A percentile compares a stretch with the other conserved stretches of the same genome.
These are phyloP conservation scores for Origma solitaria DNA, from an alignment of 2,113 vertebrate species.

Conservation along the genomic window DNA sequence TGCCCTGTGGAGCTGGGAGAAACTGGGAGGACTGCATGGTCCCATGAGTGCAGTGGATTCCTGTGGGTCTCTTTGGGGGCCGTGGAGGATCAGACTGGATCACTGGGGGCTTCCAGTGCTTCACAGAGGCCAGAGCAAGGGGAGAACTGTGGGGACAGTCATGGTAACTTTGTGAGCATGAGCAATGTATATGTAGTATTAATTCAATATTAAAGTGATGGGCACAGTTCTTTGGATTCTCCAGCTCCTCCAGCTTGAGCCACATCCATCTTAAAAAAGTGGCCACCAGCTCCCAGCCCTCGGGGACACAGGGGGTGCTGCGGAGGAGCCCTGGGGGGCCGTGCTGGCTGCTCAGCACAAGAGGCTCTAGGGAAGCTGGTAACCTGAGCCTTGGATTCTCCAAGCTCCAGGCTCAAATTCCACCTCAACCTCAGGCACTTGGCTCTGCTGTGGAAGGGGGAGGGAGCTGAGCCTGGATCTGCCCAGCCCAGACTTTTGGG, in stretches of 20 bases:
- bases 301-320: neutral
- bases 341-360: neutral
- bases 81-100: neutral
- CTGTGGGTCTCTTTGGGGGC: neutral
- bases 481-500: neutral
- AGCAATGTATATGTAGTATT: neutral
- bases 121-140: neutral
- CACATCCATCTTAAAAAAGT: neutral
- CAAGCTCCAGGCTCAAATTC: neutral
- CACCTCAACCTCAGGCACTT: neutral
- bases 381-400: neutral
- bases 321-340: neutral
- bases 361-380: neutral
- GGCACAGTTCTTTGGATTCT: neutral
- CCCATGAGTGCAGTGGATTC: neutral
- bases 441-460: neutral
- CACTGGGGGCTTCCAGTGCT: neutral
- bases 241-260: fast-evolving
- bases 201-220: neutral
- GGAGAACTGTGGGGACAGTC: neutral
- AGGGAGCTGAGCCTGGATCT: neutral
- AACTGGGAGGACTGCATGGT: neutral
- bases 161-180: neutral
- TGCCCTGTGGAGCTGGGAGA: neutral
- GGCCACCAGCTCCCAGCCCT: neutral